Conservation (phyloP, 2,888 invertebrate species). For the Tachystola acroxantha region DNA sequence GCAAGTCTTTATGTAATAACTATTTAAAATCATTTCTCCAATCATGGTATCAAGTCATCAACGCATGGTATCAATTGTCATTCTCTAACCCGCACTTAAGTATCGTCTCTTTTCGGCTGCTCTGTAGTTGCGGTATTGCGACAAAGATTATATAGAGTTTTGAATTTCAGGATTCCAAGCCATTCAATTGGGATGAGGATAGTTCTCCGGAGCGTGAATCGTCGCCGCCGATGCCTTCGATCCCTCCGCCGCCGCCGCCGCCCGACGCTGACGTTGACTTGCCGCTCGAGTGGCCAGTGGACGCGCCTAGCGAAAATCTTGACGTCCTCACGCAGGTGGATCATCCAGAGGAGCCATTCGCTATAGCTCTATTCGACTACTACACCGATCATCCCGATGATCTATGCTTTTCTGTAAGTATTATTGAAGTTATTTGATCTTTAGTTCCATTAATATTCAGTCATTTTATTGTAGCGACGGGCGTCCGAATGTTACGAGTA, state of each 20-base stretch:
- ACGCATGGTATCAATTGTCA: no score
- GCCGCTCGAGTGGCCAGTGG: conserved; percentile 36
- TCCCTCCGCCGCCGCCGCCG: conserved; percentile 88
- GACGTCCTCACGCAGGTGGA: conserved; percentile 17
- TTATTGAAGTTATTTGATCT: background rate
- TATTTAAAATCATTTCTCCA: no score
- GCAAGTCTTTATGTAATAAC: no score
- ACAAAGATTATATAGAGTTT: no score
- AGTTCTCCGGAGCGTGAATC: conserved; percentile 58
- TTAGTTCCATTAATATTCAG: no score
- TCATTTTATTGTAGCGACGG: no score
- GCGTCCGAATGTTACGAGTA: no score
- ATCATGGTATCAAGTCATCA: no score
- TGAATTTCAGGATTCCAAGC: conserved; percentile 55
- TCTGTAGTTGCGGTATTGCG: no score
- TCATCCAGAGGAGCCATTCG: conserved; percentile 79
- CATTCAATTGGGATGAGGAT: conserved; percentile 52
- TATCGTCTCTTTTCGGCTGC: no score
- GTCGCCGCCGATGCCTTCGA: conserved; percentile 88
- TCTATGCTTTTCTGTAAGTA: conserved; percentile 86
- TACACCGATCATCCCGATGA: conserved; percentile 86
- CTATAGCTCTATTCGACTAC: conserved; percentile 89
- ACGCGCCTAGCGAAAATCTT: conserved; percentile 23
- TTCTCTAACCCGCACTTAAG: no score
- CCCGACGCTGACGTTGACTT: conserved; percentile 49